Conservation (phyloP, 2,888 invertebrate genomes). For the Drosophila affinis region DNA sequence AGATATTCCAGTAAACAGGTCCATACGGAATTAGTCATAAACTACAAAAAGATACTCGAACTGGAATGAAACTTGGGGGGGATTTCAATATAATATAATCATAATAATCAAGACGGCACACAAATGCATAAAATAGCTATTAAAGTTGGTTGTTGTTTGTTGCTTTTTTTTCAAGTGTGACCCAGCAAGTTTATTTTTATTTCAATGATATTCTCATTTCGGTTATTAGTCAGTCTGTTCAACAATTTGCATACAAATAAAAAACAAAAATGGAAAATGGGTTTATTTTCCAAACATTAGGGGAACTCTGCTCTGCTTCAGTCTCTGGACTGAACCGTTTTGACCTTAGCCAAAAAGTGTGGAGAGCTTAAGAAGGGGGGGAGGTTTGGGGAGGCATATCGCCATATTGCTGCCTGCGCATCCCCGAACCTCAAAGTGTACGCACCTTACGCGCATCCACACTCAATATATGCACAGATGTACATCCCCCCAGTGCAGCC, state of each 20-base stretch:
- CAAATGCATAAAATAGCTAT: constrained; percentile 67
- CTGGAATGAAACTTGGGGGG: constrained; percentile 7
- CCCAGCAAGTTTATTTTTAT: constrained; percentile 43
- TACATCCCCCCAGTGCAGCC: constrained; percentile 52
- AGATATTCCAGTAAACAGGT: constrained; percentile 24
- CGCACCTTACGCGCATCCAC: constrained; percentile 47
- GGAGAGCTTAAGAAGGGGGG: constrained; percentile 16
- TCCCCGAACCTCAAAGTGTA: constrained; percentile 29
- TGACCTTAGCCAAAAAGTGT: constrained; percentile 63
- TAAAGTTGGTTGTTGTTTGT: constrained; percentile 48
- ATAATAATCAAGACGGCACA: constrained; percentile 39
- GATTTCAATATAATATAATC: constrained; percentile 29
- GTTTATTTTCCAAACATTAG: constrained; percentile 3
- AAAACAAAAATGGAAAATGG: constrained; percentile 9
- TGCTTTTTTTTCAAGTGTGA: too few relatives aligned
- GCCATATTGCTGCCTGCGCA: constrained; percentile 71
- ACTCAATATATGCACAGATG: constrained; percentile 11
- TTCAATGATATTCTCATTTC: constrained; percentile 28
- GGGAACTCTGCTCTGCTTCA: constrained; percentile 8
- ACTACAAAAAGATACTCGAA: constrained; percentile 22
- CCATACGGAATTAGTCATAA: constrained; percentile 59
- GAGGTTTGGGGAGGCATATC: constrained; percentile 47
- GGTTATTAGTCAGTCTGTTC: constrained; percentile 35
- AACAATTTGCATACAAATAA: constrained; percentile 44
- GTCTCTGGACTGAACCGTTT: constrained; percentile 46